Percentiles rank a stretch among this genome's conserved stretches.
These are phyloP conservation scores for Drosophila nr. medialis DNA, from an alignment of 2,888 invertebrate species.

Conservation along the genomic window DNA sequence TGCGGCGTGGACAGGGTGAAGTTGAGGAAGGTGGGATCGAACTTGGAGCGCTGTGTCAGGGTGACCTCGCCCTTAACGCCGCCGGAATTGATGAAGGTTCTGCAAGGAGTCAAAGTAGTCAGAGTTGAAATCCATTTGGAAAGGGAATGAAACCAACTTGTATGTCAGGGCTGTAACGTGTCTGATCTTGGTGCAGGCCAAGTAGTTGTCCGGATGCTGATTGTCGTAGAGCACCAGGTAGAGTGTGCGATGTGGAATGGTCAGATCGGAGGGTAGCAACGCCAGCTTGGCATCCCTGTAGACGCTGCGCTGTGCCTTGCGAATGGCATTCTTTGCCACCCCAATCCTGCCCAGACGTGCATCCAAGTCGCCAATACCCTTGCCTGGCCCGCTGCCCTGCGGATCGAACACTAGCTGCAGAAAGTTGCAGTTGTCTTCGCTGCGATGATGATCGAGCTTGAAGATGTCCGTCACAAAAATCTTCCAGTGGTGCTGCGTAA, in stretches of 20 bases:
- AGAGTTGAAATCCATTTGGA: neutral
- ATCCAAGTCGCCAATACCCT: constrained; percentile 92
- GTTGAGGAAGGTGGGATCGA: constrained; percentile 92
- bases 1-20: constrained; percentile 89
- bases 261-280: constrained; percentile 90
- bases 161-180: constrained; percentile 88
- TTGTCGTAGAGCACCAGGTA: constrained; percentile 93
- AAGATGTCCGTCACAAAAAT: constrained; percentile 95
- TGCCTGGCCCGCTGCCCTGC: constrained; percentile 88
- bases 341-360: constrained; percentile 90
- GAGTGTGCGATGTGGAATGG: constrained; percentile 90
- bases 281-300: constrained; percentile 90
- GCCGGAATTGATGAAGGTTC: constrained; percentile 90
- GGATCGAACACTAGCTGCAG: constrained; percentile 94
- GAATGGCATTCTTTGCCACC: constrained; percentile 88
- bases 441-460: constrained; percentile 89
- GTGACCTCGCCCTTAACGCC: constrained; percentile 93
- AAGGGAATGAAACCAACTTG: constrained; percentile 87
- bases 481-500: constrained; percentile 93
- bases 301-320: constrained; percentile 85
- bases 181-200: constrained; percentile 93
- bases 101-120: constrained; percentile 76
- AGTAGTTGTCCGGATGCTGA: constrained; percentile 90
- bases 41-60: constrained; percentile 92
- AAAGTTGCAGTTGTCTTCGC: constrained; percentile 92